Base-by-base conservation (phyloP, 2,113 vertebrate species). In the Podilymbus podiceps region DNA sequence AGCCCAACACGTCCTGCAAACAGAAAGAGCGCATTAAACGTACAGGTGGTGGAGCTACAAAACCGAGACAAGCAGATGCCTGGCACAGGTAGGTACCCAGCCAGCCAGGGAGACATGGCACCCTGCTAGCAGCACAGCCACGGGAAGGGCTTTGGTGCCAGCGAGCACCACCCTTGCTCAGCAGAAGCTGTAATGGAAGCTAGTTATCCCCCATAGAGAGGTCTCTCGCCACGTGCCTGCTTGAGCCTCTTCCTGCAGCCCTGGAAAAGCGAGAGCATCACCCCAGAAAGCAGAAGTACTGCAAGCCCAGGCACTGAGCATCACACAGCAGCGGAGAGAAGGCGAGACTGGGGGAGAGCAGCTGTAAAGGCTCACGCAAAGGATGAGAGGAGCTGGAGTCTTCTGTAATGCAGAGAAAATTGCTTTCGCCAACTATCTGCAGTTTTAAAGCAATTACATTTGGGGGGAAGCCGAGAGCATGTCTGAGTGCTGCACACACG, bases 371-470 rank as follows among this genome's bases (percentile, higher is more conserved):
- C 90, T 86, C 49, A 58, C 55, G 23, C 62, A 58, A 75, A 74
- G 90, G 93, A 93, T 44, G 71, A 90, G 77, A 72, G 46, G 80
- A 93, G 89, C 93, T 60, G 89, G 88, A 93, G 84, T 75, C 89
- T 91, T 90, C 95, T 3, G 15, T 97, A 97, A 97, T 72, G 93
- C 93, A 96, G 93, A 97, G 96, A 96, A 98, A 98, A 98, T 97
- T 97, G 96, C 96, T 95, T 97, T 97, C 64, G 38, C 94, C 97
- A 97, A 92, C 97, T 94, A 79, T 96, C 90, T 91, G 80, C 97
- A 96, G 96, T 96, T 97, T 94, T 93, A 96, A 97, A 98, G 97
- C 97, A 98, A 98, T 98, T 98, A 98, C 90, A 91, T 90, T 69
- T 88, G 83, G 91, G 95, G 96, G 94, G 86, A 96, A 97, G 96